Percentiles rank a stretch among this genome's conserved stretches.
Evolutionary conservation across 92 coral and sea anemone species (phyloP).

Genomic region (Palythoa grandiflora): DNA sequence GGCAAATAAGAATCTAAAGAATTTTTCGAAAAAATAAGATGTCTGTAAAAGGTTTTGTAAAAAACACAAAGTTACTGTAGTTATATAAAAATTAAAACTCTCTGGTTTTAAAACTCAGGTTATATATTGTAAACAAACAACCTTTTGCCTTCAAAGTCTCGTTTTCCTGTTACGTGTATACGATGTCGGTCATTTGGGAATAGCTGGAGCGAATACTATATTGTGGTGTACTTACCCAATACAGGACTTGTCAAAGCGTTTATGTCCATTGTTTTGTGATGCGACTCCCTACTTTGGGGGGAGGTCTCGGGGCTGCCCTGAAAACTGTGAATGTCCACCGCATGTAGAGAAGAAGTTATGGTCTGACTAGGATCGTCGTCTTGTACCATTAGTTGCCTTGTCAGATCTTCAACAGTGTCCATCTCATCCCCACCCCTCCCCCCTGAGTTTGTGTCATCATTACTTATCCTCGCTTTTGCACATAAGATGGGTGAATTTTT

Average conservation of each 20-base stretch:
- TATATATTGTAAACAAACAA: no score
- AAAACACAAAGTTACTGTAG: no score
- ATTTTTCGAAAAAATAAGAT: no score
- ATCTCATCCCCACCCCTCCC: constrained; percentile 1
- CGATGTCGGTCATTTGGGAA: no score
- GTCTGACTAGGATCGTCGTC: constrained; percentile 85
- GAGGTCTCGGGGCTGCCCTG: constrained; percentile 64
- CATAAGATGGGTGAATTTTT: not conserved
- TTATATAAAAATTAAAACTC: no score
- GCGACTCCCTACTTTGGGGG: constrained; percentile 46
- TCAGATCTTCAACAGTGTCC: constrained; percentile 16
- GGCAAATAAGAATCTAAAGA: no score
- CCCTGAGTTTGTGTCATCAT: not conserved
- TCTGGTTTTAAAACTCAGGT: no score
- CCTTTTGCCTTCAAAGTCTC: no score
- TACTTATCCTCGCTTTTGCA: not conserved
- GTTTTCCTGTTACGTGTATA: no score
- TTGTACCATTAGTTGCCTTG: constrained; percentile 12
- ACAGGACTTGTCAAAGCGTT: constrained; percentile 74
- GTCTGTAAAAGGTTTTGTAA: no score
- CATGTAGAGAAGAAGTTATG: constrained; percentile 79
- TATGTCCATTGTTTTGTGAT: constrained; percentile 54
- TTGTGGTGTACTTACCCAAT: constrained; percentile 59
- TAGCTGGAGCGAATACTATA: no score
- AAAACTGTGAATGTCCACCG: constrained; percentile 85